A percentile compares a stretch with the other conserved stretches of the same genome.
Conservation (phyloP, 2,113 vertebrate species). For the Columba janthina region DNA sequence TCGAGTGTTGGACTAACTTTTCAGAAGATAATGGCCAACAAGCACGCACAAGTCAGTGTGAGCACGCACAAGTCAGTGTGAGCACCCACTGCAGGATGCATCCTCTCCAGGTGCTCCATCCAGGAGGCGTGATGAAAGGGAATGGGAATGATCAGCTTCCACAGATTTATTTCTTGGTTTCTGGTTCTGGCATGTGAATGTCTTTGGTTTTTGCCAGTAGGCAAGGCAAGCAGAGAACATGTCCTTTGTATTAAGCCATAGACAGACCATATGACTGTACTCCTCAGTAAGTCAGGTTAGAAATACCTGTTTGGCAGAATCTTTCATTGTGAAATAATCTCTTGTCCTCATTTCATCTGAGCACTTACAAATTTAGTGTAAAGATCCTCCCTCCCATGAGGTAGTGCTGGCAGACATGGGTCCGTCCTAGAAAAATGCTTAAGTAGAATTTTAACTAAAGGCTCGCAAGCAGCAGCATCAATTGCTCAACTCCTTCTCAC, state of each 20-base stretch:
- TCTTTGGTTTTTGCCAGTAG: neutral
- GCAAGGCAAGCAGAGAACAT: neutral
- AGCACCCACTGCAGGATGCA: neutral
- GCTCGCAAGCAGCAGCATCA: neutral
- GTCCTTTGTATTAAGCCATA: rapidly evolving
- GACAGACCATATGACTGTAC: too few relatives aligned
- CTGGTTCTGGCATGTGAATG: neutral
- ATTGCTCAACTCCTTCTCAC: neutral
- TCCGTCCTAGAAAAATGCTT: neutral
- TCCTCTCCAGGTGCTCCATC: neutral
- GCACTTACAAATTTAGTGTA: neutral
- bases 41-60: neutral
- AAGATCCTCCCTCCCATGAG: neutral
- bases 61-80: neutral
- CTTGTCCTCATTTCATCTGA: neutral
- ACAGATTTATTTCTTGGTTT: neutral
- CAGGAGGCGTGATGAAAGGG: neutral
- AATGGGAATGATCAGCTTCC: neutral
- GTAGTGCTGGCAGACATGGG: neutral
- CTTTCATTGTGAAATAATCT: neutral
- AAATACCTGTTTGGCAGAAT: neutral
- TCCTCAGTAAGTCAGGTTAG: neutral
- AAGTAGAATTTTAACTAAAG: neutral
- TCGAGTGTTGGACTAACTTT: neutral
- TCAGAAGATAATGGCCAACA: neutral